phyloP scores from a whole-genome alignment of 1,140 invertebrate species.

The Fopius arisanus region DNA sequence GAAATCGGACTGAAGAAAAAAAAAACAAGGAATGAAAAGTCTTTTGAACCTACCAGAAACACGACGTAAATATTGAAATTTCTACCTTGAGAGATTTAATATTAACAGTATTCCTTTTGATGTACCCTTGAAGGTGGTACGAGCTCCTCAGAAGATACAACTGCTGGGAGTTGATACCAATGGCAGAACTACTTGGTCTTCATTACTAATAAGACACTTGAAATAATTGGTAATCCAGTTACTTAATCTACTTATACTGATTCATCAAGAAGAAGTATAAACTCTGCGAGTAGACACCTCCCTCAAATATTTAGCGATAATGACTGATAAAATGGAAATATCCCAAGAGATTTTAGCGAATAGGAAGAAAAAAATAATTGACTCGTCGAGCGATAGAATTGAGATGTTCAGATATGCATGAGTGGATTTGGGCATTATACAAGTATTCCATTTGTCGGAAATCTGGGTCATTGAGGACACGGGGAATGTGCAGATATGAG shows the following conservation, averaged over 20 bases:
- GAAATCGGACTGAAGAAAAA: neutral
- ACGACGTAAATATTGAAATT: slow-evolving; percentile 44
- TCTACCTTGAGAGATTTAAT: slow-evolving; percentile 49
- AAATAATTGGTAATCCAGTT: neutral
- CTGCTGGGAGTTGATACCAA: neutral
- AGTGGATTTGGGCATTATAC: neutral
- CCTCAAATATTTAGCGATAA: neutral
- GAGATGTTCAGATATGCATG: no score
- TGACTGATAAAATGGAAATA: neutral
- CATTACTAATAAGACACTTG: slow-evolving; percentile 2
- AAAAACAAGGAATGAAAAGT: slow-evolving; percentile 8
- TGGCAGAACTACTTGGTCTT: slow-evolving; percentile 1
- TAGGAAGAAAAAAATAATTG: no score
- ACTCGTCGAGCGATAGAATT: no score
- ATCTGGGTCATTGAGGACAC: slow-evolving; percentile 12
- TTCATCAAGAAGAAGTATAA: neutral
- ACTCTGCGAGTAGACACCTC: neutral
- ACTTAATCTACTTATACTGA: neutral
- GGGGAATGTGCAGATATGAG: slow-evolving; percentile 39
- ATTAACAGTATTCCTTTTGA: slow-evolving; percentile 56
- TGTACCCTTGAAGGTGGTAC: slow-evolving; percentile 24
- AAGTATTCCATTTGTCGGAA: neutral
- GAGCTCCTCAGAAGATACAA: neutral
- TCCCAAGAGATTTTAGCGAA: no score
- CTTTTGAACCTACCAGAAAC: slow-evolving; percentile 19